phyloP scores from a whole-genome alignment of 2,797 vertebrate species.

The Lerista edwardsae region DNA sequence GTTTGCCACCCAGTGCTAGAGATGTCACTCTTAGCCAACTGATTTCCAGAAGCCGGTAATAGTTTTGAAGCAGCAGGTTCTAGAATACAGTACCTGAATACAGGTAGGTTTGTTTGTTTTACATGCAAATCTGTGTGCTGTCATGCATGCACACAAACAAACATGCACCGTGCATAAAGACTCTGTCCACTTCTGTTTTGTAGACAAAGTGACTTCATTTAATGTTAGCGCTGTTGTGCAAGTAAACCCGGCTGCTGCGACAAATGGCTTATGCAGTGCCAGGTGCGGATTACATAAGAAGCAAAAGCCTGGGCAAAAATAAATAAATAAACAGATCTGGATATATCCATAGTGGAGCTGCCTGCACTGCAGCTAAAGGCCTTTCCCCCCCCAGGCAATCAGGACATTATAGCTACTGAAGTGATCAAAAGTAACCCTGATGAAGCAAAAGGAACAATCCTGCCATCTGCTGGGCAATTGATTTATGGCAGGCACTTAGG shows the following conservation, averaged over 20 bases:
- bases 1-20: neutral
- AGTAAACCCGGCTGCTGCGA: neutral
- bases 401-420: neutral
- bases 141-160: too few relatives aligned
- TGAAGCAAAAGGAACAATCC: neutral
- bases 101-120: neutral
- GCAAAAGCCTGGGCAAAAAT: neutral
- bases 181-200: neutral
- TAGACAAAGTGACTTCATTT: neutral
- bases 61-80: neutral
- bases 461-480: conserved; percentile 21
- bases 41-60: neutral
- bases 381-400: neutral
- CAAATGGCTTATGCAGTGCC: neutral
- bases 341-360: neutral
- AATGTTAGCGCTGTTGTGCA: neutral
- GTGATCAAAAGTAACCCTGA: neutral
- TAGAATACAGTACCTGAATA: neutral
- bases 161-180: too few relatives aligned
- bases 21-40: neutral
- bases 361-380: conserved; percentile 18
- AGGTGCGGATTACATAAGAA: conserved; percentile 18
- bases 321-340: neutral
- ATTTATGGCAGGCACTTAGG: neutral
- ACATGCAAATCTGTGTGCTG: neutral